These are phyloP conservation scores for Scolopax bukidnonensis DNA, from an alignment of 2,797 vertebrate genomes.

Conservation along the genomic window DNA sequence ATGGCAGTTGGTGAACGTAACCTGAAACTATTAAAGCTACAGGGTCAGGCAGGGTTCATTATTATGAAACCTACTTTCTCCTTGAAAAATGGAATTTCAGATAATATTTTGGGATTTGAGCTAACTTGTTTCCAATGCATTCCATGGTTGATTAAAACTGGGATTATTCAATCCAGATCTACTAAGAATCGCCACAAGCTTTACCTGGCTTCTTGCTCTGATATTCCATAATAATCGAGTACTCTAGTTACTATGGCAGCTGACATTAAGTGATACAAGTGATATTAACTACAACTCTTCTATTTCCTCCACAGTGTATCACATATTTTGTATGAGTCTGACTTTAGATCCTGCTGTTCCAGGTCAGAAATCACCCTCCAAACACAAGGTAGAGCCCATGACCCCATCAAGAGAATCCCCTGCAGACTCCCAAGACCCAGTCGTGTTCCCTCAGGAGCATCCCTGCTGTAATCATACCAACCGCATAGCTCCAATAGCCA, in stretches of 20 bases:
- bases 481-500: rapidly evolving
- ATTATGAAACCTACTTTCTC: neutral
- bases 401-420: neutral
- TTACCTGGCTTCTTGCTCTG: neutral
- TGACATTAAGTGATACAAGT: neutral
- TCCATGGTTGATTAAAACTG: neutral
- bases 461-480: neutral
- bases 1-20: neutral
- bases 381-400: neutral
- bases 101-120: neutral
- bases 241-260: neutral
- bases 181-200: neutral
- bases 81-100: neutral
- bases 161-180: neutral
- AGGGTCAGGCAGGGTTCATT: neutral
- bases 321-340: rapidly evolving
- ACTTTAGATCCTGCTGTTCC: neutral
- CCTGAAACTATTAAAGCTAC: neutral
- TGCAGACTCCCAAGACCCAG: neutral
- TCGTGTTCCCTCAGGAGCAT: neutral
- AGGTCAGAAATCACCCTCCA: neutral
- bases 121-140: neutral
- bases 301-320: neutral
- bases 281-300: neutral
- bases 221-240: neutral